Evolutionary conservation across 2,888 invertebrate species (phyloP), one percentile per base, ranked within the genome.

Genomic region (Chouioia cunea): DNA sequence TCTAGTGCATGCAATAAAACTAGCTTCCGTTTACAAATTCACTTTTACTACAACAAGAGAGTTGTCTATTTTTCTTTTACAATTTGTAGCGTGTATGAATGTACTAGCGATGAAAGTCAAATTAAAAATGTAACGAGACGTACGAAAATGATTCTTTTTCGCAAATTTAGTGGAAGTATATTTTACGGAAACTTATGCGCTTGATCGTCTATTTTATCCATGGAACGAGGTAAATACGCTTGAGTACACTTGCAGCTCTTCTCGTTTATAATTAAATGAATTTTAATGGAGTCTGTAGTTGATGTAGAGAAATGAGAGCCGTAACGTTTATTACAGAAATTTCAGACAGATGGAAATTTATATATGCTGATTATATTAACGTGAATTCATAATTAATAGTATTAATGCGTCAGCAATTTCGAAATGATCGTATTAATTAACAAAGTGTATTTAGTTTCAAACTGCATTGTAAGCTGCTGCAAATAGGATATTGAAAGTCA

Each of bases 271-370:
- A 69, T 73, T 69, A 69, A 68, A 52, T 48, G 44, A 59, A 65
- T 73, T 68, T 65, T 65, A 69, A 69, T 69, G 59, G 62, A 73
- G 69, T 57, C 62, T 57, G 65, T n/a, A 27, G 65, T 65, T 65
- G 57, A 65, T 63, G 46, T 4, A 27, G 63, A 62, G n/a, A 27
- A 23, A 15, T 14, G 52, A 27, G 15, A 12, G 23, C 50, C 54
- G 44, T n/a, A 16, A 2, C 16, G 27, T 64, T 22, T 53, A 46
- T 46, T 22, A 64, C 23, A n/a, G 18, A 36, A 56, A 63, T 68
- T 67, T 68, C 23, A 16, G 54, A 16, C 15, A 48, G 46, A 46
- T 20, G 54, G 22, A 62, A 66, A 53, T 53, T 59, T 60, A 27
- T 27, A 27, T 27, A 6, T 46, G 12, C 60, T 53, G 36, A 62